These are phyloP conservation scores for Octodon degus DNA, from an alignment of 2,113 vertebrate genomes.

Conservation along the genomic window DNA sequence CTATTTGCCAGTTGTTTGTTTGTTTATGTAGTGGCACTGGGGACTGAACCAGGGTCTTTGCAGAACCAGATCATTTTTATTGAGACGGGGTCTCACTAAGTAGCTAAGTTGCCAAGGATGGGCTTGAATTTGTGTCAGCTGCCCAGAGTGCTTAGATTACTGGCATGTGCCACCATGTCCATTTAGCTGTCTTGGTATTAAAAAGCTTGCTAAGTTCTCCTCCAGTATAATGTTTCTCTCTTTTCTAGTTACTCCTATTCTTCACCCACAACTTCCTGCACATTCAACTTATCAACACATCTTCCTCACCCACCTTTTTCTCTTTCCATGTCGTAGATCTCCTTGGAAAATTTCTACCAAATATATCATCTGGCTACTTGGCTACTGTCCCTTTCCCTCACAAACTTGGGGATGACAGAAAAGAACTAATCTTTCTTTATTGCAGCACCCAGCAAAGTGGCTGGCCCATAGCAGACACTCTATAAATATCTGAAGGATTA, in stretches of 20 bases:
- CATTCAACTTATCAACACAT: not conserved
- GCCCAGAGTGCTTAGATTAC: not conserved
- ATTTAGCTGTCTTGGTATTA: not conserved
- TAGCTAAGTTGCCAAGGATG: not conserved
- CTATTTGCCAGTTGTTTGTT: not conserved
- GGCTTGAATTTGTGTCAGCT: not conserved
- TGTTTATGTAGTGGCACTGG: not conserved
- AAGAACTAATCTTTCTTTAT: not conserved
- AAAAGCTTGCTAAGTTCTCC: not conserved
- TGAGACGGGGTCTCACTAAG: not conserved
- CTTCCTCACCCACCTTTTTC: not conserved
- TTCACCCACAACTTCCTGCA: not conserved
- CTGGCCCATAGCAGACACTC: not conserved
- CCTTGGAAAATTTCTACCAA: not conserved
- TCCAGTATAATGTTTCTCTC: not conserved
- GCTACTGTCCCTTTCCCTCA: not conserved
- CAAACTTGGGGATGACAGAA: rapidly evolving
- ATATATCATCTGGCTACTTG: not conserved
- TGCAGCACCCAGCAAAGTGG: not conserved
- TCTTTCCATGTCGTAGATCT: rapidly evolving
- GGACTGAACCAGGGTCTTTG: not conserved
- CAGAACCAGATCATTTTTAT: not conserved
- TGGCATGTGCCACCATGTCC: not conserved
- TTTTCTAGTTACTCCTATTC: not conserved
- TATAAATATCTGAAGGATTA: not conserved